Evolutionary conservation across 1,140 invertebrate species (phyloP).

Genomic region (Hylaeus volcanicus): DNA sequence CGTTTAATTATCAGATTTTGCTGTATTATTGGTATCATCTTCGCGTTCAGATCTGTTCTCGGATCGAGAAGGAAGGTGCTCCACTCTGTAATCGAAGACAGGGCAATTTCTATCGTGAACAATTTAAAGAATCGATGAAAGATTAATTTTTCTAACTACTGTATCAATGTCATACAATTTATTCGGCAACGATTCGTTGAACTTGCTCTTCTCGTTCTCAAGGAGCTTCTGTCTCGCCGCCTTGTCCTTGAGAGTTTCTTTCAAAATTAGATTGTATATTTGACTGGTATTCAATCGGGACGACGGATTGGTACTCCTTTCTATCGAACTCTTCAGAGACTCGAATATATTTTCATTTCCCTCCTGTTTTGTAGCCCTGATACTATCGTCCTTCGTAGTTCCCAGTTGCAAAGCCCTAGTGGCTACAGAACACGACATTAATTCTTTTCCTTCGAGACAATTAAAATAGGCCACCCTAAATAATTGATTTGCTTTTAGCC

Average conservation of each 20-base stretch:
- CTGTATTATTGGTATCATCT: background rate
- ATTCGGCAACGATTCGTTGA: background rate
- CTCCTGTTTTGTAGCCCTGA: background rate
- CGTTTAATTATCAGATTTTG: background rate
- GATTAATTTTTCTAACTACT: background rate
- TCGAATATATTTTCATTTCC: conserved; percentile 41
- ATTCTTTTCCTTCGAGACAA: background rate
- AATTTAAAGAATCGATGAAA: background rate
- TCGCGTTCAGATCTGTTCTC: background rate
- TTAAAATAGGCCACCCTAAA: no score
- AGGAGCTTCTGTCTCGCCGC: background rate
- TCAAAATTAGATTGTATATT: conserved; percentile 25
- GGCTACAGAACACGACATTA: background rate
- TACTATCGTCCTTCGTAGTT: background rate
- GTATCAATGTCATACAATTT: conserved; percentile 5
- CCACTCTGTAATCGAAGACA: conserved; percentile 11
- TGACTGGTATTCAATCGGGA: conserved; percentile 13
- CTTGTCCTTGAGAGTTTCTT: conserved; percentile 13
- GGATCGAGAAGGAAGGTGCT: background rate
- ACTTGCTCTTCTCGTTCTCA: background rate
- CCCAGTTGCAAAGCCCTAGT: background rate
- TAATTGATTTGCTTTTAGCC: no score
- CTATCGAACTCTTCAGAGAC: conserved; percentile 2
- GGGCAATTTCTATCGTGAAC: background rate
- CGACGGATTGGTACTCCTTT: background rate